phyloP scores from a whole-genome alignment of 2,113 vertebrate genomes.

The Cottus gobio region DNA sequence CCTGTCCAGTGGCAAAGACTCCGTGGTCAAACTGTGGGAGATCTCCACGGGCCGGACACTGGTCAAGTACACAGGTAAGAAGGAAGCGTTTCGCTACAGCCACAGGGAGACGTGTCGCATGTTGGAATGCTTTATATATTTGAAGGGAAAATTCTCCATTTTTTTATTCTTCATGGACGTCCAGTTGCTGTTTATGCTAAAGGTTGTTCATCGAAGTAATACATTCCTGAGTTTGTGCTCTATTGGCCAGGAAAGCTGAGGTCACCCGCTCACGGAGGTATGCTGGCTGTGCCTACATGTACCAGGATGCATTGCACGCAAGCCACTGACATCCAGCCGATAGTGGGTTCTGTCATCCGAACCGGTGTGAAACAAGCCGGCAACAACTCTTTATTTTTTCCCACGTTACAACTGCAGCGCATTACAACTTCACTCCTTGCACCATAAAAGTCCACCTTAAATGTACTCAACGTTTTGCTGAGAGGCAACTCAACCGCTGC shows the following conservation, averaged over 20 bases:
- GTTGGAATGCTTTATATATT: not conserved
- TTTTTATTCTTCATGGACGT: not conserved
- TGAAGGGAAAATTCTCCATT: not conserved
- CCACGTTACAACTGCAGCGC: not conserved
- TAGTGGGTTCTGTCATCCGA: not conserved
- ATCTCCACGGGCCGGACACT: slow-evolving; percentile 95
- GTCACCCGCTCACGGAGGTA: not conserved
- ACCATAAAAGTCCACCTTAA: not conserved
- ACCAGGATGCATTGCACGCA: not conserved
- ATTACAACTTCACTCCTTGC: not conserved
- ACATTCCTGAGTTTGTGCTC: not conserved
- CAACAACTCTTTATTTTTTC: not conserved
- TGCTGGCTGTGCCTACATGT: not conserved
- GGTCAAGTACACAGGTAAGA: slow-evolving; percentile 96
- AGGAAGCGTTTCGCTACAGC: not conserved
- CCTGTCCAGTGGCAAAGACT: slow-evolving; percentile 98
- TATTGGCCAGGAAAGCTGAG: not conserved
- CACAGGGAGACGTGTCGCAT: not conserved
- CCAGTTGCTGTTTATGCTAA: not conserved
- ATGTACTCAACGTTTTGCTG: not conserved
- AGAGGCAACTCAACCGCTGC: too few relatives aligned
- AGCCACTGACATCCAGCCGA: not conserved
- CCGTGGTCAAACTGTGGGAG: slow-evolving; percentile 98
- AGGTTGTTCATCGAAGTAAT: not conserved
- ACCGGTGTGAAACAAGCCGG: not conserved